These are phyloP conservation scores for Bothrops jararaca DNA, from an alignment of 2,113 vertebrate species.

Conservation along the genomic window DNA sequence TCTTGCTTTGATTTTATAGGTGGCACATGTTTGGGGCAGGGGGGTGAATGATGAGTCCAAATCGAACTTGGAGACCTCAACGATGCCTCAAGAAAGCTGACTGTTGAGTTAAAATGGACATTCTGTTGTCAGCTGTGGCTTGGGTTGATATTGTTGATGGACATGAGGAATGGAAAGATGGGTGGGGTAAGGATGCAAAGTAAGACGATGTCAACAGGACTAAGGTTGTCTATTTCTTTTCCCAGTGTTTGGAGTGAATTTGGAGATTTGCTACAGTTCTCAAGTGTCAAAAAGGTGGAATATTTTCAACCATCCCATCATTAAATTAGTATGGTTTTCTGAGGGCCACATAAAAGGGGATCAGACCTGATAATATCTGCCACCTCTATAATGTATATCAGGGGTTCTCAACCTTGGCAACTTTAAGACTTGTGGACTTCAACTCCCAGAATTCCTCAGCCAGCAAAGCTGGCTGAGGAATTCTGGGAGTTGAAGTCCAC, in stretches of 20 bases:
- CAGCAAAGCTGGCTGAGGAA: too few species aligned
- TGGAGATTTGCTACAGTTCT: not conserved
- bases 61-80: not conserved
- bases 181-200: not conserved
- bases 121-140: not conserved
- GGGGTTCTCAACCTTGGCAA: too few species aligned
- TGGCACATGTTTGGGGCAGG: not conserved
- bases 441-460: too few species aligned
- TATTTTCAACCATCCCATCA: not conserved
- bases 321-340: not conserved
- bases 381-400: not conserved
- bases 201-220: not conserved
- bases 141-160: not conserved
- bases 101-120: not conserved
- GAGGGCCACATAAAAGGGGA: not conserved
- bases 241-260: not conserved
- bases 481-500: too few species aligned
- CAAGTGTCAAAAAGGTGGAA: not conserved
- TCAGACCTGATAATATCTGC: not conserved
- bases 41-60: too few species aligned
- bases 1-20: constrained; percentile 21
- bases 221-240: not conserved
- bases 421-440: too few species aligned
- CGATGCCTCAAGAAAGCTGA: too few species aligned
- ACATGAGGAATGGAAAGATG: not conserved